Evolutionary conservation across 1,140 invertebrate genomes (phyloP).

Genomic region (Frieseomelitta varia): DNA sequence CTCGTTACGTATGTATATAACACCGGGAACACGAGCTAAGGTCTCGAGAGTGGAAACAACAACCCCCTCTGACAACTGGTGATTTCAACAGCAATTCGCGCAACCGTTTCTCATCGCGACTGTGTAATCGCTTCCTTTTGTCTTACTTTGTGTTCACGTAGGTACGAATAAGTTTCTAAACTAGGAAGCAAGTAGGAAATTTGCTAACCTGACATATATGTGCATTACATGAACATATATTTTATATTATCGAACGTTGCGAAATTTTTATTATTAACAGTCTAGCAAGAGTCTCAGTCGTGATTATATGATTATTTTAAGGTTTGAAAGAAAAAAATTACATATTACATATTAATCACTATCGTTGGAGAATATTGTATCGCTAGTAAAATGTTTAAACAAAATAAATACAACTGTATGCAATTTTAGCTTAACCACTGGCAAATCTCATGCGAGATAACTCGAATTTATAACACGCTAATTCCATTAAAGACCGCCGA

Average conservation of each 20-base stretch:
- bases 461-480: neutral
- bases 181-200: neutral
- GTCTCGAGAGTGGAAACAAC: slow-evolving; percentile 7
- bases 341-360: too few relatives aligned
- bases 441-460: neutral
- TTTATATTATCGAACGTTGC: too few relatives aligned
- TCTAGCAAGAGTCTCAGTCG: too few relatives aligned
- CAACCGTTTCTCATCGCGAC: neutral
- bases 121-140: neutral
- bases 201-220: neutral
- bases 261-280: too few relatives aligned
- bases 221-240: too few relatives aligned
- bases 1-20: slow-evolving; percentile 71
- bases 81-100: neutral
- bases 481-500: neutral
- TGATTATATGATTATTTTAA: too few relatives aligned
- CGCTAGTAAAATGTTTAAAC: too few relatives aligned
- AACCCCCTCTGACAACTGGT: neutral
- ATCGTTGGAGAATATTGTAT: too few relatives aligned
- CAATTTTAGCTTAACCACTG: too few relatives aligned
- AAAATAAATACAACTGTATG: too few relatives aligned
- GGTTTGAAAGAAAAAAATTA: too few relatives aligned
- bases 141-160: neutral
- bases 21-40: neutral
- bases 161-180: too few relatives aligned